Evolutionary conservation across 2,888 invertebrate species (phyloP).

Genomic region (Mesochorus sp.): DNA sequence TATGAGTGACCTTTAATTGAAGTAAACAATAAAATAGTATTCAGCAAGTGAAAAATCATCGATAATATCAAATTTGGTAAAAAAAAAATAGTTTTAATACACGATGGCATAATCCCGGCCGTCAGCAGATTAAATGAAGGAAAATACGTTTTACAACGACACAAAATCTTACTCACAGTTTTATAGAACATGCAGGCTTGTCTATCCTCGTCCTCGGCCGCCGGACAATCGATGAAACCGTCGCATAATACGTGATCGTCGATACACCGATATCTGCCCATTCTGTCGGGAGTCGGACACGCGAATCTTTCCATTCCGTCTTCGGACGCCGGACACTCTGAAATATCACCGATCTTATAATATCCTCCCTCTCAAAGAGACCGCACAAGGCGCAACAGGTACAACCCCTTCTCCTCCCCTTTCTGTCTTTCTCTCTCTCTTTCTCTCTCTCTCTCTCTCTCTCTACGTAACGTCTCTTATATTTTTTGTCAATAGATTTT

Average conservation of each 20-base stretch:
- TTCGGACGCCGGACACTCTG: conserved; percentile 96
- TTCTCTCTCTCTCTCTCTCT: background rate
- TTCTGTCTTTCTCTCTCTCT: background rate
- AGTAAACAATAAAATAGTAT: too few relatives aligned
- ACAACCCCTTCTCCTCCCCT: background rate
- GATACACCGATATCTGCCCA: conserved; percentile 96
- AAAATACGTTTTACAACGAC: too few relatives aligned
- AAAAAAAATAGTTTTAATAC: too few relatives aligned
- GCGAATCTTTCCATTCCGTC: conserved; percentile 98
- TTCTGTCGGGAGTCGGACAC: conserved; percentile 94
- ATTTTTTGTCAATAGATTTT: background rate
- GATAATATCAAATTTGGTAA: too few relatives aligned
- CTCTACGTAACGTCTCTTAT: background rate
- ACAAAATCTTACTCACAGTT: conserved; percentile 93
- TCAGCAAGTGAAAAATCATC: too few relatives aligned
- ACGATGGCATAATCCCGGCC: too few relatives aligned
- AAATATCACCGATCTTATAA: conserved; percentile 74
- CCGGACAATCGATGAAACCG: conserved; percentile 97
- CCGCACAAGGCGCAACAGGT: conserved; percentile 53
- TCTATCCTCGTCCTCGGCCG: conserved; percentile 95
- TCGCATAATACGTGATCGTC: conserved; percentile 97
- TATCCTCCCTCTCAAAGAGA: background rate
- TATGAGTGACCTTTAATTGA: too few relatives aligned
- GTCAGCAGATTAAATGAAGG: too few relatives aligned
- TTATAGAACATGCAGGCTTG: conserved; percentile 98